These are phyloP conservation scores for Lota lota DNA, from an alignment of 2,113 vertebrate genomes.

Conservation along the genomic window DNA sequence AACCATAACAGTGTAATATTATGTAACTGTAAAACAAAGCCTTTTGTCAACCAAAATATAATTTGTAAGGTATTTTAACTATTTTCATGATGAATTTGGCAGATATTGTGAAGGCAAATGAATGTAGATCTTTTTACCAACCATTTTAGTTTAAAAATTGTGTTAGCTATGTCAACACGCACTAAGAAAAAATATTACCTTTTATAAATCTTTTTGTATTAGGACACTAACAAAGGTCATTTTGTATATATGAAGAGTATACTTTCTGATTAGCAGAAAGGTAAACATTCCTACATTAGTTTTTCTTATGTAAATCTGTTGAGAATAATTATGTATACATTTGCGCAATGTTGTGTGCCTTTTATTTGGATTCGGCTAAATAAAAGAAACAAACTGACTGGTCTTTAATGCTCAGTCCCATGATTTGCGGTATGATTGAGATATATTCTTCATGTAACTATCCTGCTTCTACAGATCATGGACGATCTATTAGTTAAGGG, in stretches of 20 bases:
- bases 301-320: slow-evolving; percentile 93
- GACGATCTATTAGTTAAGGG: too few relatives aligned
- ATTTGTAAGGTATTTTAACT: slow-evolving; percentile 42
- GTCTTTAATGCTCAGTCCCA: slow-evolving; percentile 36
- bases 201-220: slow-evolving; percentile 99
- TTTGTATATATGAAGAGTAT: slow-evolving; percentile 95
- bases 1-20: slow-evolving; percentile 14
- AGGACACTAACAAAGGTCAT: slow-evolving; percentile 99
- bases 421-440: not conserved
- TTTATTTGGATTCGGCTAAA: slow-evolving; percentile 99
- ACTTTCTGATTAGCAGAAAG: slow-evolving; percentile 98
- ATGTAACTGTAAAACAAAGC: slow-evolving; percentile 37
- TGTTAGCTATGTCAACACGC: slow-evolving; percentile 81
- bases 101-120: slow-evolving; percentile 84
- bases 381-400: slow-evolving; percentile 86
- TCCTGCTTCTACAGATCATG: too few relatives aligned
- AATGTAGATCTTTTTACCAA: slow-evolving; percentile 92
- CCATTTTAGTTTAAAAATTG: slow-evolving; percentile 85
- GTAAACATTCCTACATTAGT: slow-evolving; percentile 96
- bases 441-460: too few relatives aligned
- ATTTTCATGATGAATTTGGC: slow-evolving; percentile 71
- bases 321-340: slow-evolving; percentile 97
- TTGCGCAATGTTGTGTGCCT: slow-evolving; percentile 95
- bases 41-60: slow-evolving; percentile 50
- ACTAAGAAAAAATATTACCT: slow-evolving; percentile 87